Conservation (phyloP, 2,113 vertebrate species). For the Manacus vitellinus region DNA sequence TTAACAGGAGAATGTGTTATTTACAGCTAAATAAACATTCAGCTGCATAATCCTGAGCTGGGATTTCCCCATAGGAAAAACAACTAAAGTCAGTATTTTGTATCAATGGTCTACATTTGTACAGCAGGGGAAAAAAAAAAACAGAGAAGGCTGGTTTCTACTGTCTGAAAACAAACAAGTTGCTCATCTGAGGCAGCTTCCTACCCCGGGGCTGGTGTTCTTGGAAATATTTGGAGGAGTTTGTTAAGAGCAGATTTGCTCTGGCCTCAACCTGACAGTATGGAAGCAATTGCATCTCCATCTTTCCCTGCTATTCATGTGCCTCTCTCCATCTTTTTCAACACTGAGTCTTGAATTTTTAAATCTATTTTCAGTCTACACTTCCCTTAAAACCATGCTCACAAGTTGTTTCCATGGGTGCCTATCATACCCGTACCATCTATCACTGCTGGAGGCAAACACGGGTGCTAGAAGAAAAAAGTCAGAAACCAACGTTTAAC, state of each 20-base stretch:
- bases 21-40: conserved; percentile 71
- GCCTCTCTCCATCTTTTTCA: not conserved
- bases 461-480: not conserved
- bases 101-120: not conserved
- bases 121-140: not conserved
- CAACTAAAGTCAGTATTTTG: not conserved
- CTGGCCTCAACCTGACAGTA: not conserved
- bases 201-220: not conserved
- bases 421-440: accelerated
- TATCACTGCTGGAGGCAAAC: not conserved
- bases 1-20: conserved; percentile 70
- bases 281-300: accelerated
- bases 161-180: not conserved
- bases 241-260: not conserved
- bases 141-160: not conserved
- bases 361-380: accelerated
- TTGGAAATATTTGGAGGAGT: not conserved
- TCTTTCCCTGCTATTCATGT: accelerated
- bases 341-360: not conserved
- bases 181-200: not conserved
- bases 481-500: not conserved
- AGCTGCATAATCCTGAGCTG: conserved; percentile 27
- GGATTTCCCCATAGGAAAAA: conserved; percentile 28
- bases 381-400: not conserved
- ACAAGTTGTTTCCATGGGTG: accelerated